Evolutionary conservation across 2,797 vertebrate genomes (phyloP).

Genomic region (Argentina silus): DNA sequence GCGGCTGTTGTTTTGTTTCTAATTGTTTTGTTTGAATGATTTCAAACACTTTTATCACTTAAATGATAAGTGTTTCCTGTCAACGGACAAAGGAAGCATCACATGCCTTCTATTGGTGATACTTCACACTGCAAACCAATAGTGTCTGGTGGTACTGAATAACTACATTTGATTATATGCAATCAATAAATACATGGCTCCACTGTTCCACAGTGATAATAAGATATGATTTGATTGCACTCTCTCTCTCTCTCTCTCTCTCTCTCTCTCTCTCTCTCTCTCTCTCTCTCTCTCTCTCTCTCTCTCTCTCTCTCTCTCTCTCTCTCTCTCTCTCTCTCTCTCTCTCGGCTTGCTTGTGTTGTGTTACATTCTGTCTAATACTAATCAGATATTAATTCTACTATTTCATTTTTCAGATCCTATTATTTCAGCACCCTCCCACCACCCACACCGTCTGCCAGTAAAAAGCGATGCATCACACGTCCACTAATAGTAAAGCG

Average conservation of each 20-base stretch:
- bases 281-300: background rate
- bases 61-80: background rate
- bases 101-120: conserved; percentile 33
- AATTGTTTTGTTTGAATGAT: background rate
- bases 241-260: conserved; percentile 5
- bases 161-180: conserved; percentile 40
- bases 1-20: background rate
- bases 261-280: background rate
- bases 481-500: background rate
- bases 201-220: conserved; percentile 48
- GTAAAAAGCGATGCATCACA: conserved; percentile 24
- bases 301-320: background rate
- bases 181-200: conserved; percentile 58
- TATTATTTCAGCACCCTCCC: conserved; percentile 40
- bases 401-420: conserved; percentile 53
- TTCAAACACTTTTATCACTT: no score
- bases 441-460: conserved; percentile 24
- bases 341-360: conserved; percentile 55
- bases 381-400: conserved; percentile 65
- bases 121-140: conserved; percentile 39
- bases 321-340: conserved; percentile 4
- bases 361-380: conserved; percentile 66
- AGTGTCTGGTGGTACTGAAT: conserved; percentile 42
- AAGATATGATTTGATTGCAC: conserved; percentile 47
- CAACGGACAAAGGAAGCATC: conserved; percentile 42